A percentile compares a stretch with the other conserved stretches of the same genome.
These are phyloP conservation scores for honey bee (Apis mellifera) DNA, from an alignment of 1,140 invertebrate genomes.

Conservation along the genomic window DNA sequence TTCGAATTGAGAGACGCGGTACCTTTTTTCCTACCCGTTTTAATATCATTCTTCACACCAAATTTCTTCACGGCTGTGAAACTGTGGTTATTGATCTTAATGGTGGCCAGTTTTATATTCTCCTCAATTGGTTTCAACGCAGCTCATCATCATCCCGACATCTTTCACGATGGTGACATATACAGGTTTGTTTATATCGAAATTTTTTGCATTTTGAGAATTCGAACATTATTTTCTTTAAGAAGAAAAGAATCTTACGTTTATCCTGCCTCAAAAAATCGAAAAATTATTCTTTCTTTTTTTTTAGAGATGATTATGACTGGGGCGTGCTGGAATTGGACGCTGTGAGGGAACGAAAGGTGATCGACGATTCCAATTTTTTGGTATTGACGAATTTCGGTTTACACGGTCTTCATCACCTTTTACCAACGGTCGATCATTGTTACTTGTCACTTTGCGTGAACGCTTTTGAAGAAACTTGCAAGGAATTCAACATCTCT, in stretches of 20 bases:
- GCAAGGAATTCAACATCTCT: slow-evolving; percentile 86
- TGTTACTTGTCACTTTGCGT: slow-evolving; percentile 85
- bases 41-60: slow-evolving; percentile 79
- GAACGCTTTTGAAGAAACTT: slow-evolving; percentile 85
- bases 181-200: slow-evolving; percentile 71
- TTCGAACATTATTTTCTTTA: no score
- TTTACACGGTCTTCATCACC: slow-evolving; percentile 89
- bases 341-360: slow-evolving; percentile 87
- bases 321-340: slow-evolving; percentile 91
- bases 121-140: slow-evolving; percentile 87
- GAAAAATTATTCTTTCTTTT: no score
- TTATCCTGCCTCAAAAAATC: no score
- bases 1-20: slow-evolving; percentile 76
- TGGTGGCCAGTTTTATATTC: slow-evolving; percentile 85
- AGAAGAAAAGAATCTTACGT: no score
- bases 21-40: slow-evolving; percentile 80
- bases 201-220: no score
- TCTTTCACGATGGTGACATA: slow-evolving; percentile 91
- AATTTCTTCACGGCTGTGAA: slow-evolving; percentile 73
- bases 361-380: slow-evolving; percentile 87
- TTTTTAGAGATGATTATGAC: slow-evolving; percentile 83
- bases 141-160: slow-evolving; percentile 91
- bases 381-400: slow-evolving; percentile 88
- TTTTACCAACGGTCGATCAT: slow-evolving; percentile 92
- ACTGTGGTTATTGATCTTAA: slow-evolving; percentile 84